phyloP scores from a whole-genome alignment of 2,888 invertebrate species.

The Gastrophysa polygoni region DNA sequence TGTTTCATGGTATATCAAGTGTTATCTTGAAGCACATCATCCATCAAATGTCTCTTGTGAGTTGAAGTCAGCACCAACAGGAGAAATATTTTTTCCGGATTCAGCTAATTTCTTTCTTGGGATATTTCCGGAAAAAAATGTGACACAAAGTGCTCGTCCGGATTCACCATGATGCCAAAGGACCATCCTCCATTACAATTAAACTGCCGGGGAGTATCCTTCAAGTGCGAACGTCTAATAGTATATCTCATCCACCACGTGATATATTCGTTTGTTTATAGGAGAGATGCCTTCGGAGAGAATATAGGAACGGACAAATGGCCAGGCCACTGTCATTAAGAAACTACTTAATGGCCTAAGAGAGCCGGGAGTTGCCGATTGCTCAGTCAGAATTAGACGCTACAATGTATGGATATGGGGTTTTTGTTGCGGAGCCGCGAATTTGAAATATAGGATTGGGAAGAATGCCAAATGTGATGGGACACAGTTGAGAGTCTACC shows the following conservation, averaged over 20 bases:
- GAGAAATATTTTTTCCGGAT: neutral
- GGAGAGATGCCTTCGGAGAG: slow-evolving; percentile 27
- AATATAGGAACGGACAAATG: slow-evolving; percentile 26
- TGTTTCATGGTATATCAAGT: too few species aligned
- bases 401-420: slow-evolving; percentile 1
- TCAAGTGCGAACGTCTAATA: slow-evolving; percentile 26
- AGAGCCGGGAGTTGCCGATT: slow-evolving; percentile 13
- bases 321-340: slow-evolving; percentile 31
- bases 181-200: slow-evolving; percentile 29
- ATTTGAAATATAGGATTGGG: neutral
- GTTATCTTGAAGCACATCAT: neutral
- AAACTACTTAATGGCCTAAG: slow-evolving; percentile 35
- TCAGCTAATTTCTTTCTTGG: neutral
- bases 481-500: neutral
- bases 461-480: neutral
- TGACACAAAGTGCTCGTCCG: slow-evolving; percentile 9
- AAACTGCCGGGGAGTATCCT: slow-evolving; percentile 28
- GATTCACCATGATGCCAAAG: slow-evolving; percentile 17
- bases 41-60: neutral
- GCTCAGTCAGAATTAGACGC: neutral
- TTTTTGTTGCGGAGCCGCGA: slow-evolving; percentile 1
- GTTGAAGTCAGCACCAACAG: neutral
- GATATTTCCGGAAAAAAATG: neutral
- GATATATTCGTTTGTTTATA: slow-evolving; percentile 35
- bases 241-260: slow-evolving; percentile 27